phyloP scores from a whole-genome alignment of 2,888 invertebrate species.

The Meloe dianella region DNA sequence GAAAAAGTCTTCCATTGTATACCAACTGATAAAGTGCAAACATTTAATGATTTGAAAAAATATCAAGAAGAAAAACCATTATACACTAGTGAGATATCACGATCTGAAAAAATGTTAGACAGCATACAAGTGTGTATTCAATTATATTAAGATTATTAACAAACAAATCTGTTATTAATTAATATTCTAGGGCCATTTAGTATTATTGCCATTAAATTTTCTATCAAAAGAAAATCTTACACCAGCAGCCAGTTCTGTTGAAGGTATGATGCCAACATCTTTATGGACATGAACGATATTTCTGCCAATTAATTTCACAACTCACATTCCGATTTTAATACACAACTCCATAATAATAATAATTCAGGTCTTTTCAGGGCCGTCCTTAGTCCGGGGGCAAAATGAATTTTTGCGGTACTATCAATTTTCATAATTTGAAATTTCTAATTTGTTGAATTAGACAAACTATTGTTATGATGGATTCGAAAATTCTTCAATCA shows the following conservation, averaged over 20 bases:
- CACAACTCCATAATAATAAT: neutral
- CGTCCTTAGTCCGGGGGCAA: no score
- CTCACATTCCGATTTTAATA: neutral
- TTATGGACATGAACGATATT: conserved; percentile 95
- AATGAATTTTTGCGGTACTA: no score
- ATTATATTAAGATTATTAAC: conserved; percentile 31
- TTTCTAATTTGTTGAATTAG: no score
- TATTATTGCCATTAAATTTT: conserved; percentile 88
- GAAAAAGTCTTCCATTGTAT: conserved; percentile 91
- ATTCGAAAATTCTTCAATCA: no score
- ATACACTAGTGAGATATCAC: conserved; percentile 73
- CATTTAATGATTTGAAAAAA: conserved; percentile 77
- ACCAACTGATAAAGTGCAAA: conserved; percentile 82
- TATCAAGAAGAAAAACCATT: conserved; percentile 78
- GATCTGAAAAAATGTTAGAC: conserved; percentile 75
- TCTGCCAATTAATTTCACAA: no score
- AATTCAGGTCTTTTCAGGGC: no score
- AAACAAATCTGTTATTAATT: conserved; percentile 17
- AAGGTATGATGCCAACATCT: conserved; percentile 90
- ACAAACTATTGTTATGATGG: no score
- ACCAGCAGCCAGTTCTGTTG: conserved; percentile 83
- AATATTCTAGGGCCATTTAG: conserved; percentile 76
- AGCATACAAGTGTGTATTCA: conserved; percentile 70
- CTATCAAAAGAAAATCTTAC: conserved; percentile 85
- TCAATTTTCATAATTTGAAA: no score